These are phyloP conservation scores for Thereva nobilitata DNA, from an alignment of 2,888 invertebrate species.

Conservation along the genomic window DNA sequence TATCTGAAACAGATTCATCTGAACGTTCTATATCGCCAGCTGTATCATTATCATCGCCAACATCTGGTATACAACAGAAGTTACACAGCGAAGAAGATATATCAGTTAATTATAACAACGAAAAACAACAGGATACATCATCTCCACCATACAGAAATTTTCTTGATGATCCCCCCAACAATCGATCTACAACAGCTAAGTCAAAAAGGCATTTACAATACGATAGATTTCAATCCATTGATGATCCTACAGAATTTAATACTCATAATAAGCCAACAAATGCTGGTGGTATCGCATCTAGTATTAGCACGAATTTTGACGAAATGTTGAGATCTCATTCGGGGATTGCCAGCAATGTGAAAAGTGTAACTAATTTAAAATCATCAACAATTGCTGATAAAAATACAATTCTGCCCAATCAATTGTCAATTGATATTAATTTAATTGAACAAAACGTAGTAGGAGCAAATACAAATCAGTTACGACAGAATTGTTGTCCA, in stretches of 20 bases:
- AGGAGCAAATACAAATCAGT: slow-evolving; percentile 2
- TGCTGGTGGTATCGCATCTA: slow-evolving; percentile 20
- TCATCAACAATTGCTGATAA: slow-evolving; percentile 18
- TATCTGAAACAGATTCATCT: slow-evolving; percentile 33
- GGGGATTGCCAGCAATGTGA: slow-evolving; percentile 9
- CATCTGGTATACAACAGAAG: slow-evolving; percentile 3
- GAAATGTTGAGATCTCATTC: slow-evolving; percentile 37
- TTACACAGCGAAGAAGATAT: background rate
- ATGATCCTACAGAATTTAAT: slow-evolving; percentile 18
- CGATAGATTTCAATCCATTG: slow-evolving; percentile 13
- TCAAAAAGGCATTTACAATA: slow-evolving; percentile 1
- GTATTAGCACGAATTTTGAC: slow-evolving; percentile 28
- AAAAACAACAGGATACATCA: background rate
- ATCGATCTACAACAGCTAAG: slow-evolving; percentile 1
- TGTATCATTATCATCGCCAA: slow-evolving; percentile 10
- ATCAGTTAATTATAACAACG: slow-evolving; percentile 11
- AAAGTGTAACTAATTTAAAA: background rate
- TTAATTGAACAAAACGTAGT: slow-evolving; percentile 13
- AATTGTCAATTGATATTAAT: slow-evolving; percentile 23
- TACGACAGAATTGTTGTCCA: slow-evolving; percentile 19
- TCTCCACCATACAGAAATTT: slow-evolving; percentile 12
- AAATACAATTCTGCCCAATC: slow-evolving; percentile 20
- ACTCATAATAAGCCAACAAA: slow-evolving; percentile 4
- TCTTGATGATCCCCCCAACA: slow-evolving; percentile 13
- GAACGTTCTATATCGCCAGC: slow-evolving; percentile 28